Evolutionary conservation across 64 coral and sea anemone genomes (phyloP), one percentile per base, ranked within the genome.

Genomic region (Orbicella faveolata): DNA sequence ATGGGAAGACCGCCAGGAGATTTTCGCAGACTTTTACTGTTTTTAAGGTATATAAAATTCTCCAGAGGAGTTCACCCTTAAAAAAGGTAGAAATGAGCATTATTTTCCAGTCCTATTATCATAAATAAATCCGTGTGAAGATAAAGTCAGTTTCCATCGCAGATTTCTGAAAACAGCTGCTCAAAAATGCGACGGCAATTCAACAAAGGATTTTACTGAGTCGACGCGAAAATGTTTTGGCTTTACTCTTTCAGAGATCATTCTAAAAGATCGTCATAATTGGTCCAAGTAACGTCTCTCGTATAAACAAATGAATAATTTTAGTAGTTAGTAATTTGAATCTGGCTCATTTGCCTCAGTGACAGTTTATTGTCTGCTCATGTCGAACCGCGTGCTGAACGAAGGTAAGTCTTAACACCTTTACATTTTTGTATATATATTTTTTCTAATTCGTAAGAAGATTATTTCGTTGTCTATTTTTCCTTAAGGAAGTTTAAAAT

Each of bases 181-280:
- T 85, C 36, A 51, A 12, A 33, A 85, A 44, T 72, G 65, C 82
- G 82, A 85, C 82, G 80, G 21, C 20, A 48, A 73, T 70, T 52
- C 19, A 85, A 70, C 34, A 85, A 72, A 52, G 65, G 37, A 26
- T 33, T 25, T 3, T 25, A 85, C 64, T 85, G 82, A 70, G 82
- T 85, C 82, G 82, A 85, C 63, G 39, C 82, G 59, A 52, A 52
- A 10, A 37, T 85, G 65, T 85, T 84, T 85, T 85, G 65, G 64
- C 41, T 72, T 72, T 11, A 1, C 12, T 4, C 64, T 33, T 85
- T 85, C 82, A 85, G 68, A 73, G 44, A 52, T 85, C 61, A 20
- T 21, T 52, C 23, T 19, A 15, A 52, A 72, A 16, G 41, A 39
- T 85, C 18, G 20, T 85, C 67, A 23, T 70, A 66, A 85, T 85